phyloP scores from a whole-genome alignment of 1,140 invertebrate species.

The Drosophila nigrodunni region DNA sequence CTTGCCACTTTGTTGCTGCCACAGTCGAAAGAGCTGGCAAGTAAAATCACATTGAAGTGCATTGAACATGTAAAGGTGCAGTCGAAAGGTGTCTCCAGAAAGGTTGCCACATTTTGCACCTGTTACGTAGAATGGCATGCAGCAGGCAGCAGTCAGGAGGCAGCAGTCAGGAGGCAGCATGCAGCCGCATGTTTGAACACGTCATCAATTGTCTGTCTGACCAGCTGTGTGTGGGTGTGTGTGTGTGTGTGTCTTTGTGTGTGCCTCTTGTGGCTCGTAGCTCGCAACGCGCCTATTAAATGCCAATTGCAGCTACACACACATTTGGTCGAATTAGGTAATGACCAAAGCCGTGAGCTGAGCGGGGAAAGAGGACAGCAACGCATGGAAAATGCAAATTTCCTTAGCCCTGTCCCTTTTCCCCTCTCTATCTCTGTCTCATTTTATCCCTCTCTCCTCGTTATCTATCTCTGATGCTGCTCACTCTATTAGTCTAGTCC shows the following conservation, averaged over 20 bases:
- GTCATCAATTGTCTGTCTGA: conserved; percentile 23
- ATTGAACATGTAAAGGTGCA: background rate
- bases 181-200: conserved; percentile 29
- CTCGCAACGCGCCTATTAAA: conserved; percentile 52
- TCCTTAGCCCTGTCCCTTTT: background rate
- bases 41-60: conserved; percentile 7
- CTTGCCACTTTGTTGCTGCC: background rate
- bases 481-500: conserved; percentile 59
- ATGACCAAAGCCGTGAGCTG: background rate
- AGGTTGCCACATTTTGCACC: conserved; percentile 40
- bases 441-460: background rate
- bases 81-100: conserved; percentile 11
- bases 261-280: conserved; percentile 14
- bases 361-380: conserved; percentile 1
- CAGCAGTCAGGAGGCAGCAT: background rate
- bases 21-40: background rate
- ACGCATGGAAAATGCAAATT: conserved; percentile 43
- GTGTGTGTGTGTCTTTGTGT: background rate
- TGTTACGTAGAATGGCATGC: conserved; percentile 25
- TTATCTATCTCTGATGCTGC: background rate
- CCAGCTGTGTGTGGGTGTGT: background rate
- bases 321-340: conserved; percentile 29
- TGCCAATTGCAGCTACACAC: conserved; percentile 58
- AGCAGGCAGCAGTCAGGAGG: no score
- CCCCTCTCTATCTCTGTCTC: background rate